phyloP scores from a whole-genome alignment of 2,113 vertebrate species.

The Camelus dromedarius region DNA sequence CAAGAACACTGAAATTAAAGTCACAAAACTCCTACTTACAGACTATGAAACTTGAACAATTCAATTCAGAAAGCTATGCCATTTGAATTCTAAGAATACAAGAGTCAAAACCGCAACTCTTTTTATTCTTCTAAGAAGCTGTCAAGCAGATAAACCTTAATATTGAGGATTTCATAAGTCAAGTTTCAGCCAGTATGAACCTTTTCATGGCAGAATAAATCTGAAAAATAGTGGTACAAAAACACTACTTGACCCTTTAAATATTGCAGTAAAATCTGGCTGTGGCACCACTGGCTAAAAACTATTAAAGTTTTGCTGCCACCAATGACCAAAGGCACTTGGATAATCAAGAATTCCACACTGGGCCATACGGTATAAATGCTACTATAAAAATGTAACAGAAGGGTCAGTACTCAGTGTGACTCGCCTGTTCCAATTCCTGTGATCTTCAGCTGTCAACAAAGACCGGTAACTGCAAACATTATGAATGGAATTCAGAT shows the following conservation, averaged over 20 bases:
- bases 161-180: constrained; percentile 56
- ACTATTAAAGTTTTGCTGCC: constrained; percentile 74
- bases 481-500: constrained; percentile 42
- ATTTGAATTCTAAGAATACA: constrained; percentile 74
- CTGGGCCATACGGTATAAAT: constrained; percentile 47
- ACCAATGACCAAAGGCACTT: constrained; percentile 84
- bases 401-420: constrained; percentile 70
- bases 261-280: constrained; percentile 72
- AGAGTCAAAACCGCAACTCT: constrained; percentile 71
- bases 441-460: constrained; percentile 70
- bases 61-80: constrained; percentile 71
- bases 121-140: constrained; percentile 69
- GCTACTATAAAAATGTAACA: constrained; percentile 71
- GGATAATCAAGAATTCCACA: constrained; percentile 68
- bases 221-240: constrained; percentile 74
- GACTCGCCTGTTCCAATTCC: constrained; percentile 67
- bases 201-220: constrained; percentile 77
- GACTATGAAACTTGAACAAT: constrained; percentile 67
- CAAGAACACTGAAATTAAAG: constrained; percentile 73
- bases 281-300: constrained; percentile 75
- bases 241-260: constrained; percentile 78
- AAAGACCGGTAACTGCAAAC: constrained; percentile 61
- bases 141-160: constrained; percentile 71
- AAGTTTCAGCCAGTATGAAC: constrained; percentile 64
- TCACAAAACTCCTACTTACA: constrained; percentile 65